phyloP scores from a whole-genome alignment of 1,140 invertebrate genomes.

The Monochamus saltuarius region DNA sequence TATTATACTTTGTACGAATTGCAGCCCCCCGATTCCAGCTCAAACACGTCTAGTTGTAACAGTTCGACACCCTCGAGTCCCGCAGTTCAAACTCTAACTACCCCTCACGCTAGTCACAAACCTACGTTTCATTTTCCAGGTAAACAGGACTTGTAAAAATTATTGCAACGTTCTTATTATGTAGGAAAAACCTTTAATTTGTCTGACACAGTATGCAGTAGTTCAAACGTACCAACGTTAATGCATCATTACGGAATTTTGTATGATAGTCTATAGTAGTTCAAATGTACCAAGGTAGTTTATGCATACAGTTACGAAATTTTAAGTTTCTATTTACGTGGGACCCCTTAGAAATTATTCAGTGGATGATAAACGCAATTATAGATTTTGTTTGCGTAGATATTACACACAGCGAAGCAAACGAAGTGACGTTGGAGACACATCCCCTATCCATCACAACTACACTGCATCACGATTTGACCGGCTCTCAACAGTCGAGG shows the following conservation, averaged over 20 bases:
- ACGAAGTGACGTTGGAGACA: constrained; percentile 61
- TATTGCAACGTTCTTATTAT: background rate
- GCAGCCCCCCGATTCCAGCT: constrained; percentile 80
- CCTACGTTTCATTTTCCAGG: constrained; percentile 87
- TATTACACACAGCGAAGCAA: constrained; percentile 17
- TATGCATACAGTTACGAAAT: too few species aligned
- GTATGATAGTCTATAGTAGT: too few species aligned
- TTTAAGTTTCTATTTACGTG: too few species aligned
- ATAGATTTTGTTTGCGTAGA: background rate
- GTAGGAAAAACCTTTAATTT: too few species aligned
- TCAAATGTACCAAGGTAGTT: background rate
- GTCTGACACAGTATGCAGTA: too few species aligned
- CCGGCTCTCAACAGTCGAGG: constrained; percentile 71
- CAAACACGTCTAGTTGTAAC: constrained; percentile 93
- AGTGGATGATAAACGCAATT: too few species aligned
- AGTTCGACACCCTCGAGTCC: constrained; percentile 95
- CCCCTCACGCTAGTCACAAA: constrained; percentile 53
- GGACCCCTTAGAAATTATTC: too few species aligned
- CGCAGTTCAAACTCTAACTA: constrained; percentile 68
- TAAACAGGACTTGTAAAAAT: constrained; percentile 41
- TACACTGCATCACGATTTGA: constrained; percentile 50
- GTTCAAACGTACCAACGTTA: too few species aligned
- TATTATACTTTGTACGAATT: constrained; percentile 25
- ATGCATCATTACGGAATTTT: too few species aligned
- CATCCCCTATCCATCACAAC: constrained; percentile 53